Conservation (phyloP, 2,888 invertebrate genomes). For the Unio pictorum region DNA sequence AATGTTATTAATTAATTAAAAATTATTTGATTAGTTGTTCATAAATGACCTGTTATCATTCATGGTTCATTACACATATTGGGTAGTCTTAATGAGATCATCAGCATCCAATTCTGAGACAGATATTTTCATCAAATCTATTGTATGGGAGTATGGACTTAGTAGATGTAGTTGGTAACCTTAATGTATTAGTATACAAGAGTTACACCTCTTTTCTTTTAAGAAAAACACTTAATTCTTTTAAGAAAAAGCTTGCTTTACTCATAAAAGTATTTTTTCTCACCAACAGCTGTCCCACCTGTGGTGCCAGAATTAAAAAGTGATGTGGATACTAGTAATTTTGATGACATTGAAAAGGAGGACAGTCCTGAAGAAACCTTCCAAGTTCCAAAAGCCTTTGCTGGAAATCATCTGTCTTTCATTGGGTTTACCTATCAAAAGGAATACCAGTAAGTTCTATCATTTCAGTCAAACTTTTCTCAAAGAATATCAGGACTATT, state of each 20-base stretch:
- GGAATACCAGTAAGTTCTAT: slow-evolving; percentile 81
- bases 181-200: not conserved
- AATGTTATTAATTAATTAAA: too few species aligned
- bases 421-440: slow-evolving; percentile 93
- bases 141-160: not conserved
- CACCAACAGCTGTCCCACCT: slow-evolving; percentile 81
- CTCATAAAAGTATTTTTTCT: slow-evolving; percentile 7
- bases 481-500: too few species aligned
- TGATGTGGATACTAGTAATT: slow-evolving; percentile 98
- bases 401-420: slow-evolving; percentile 98
- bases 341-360: slow-evolving; percentile 97
- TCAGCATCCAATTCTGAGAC: too few species aligned
- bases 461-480: not conserved
- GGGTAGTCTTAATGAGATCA: too few species aligned
- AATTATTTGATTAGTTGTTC: too few species aligned
- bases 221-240: not conserved
- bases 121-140: too few species aligned
- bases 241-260: not conserved
- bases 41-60: too few species aligned
- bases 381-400: slow-evolving; percentile 96
- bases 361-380: slow-evolving; percentile 92
- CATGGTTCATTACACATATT: too few species aligned
- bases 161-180: not conserved
- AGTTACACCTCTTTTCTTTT: not conserved
- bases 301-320: slow-evolving; percentile 95